Evolutionary conservation across 2,113 vertebrate species (phyloP), one percentile per base, ranked within the genome.

Genomic region (Phasianus colchicus): DNA sequence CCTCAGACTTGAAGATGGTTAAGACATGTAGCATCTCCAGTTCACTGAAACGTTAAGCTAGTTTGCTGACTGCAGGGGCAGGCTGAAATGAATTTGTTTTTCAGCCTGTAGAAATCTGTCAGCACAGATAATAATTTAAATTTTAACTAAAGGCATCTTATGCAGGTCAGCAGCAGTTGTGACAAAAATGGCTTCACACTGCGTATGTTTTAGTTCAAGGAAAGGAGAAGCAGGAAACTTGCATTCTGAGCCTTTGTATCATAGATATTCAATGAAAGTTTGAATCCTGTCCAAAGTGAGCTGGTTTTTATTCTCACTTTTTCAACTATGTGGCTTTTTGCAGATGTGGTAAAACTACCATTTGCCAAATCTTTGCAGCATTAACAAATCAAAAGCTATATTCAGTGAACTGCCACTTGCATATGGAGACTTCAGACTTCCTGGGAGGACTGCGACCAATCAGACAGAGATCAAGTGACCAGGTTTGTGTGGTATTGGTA

Each of bases 341-440:
- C 94, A 99, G 99, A 74, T 99, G 99, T 98, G 99, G 99, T 38
- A 99, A 99, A 97, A 99, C 99, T 11, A 99, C 99, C 3, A 97
- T 99, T 95, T 99, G 99, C 88, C 99, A 99, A 97, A 89, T 99
- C 81, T 99, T 99, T 97, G 98, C 99, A 75, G 98, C 98, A 17
- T 84, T 99, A 84, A 90, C 96, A 30, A 96, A 98, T 83, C 98
- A 98, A 96, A 98, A 98, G 86, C 98, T 99, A 9, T 98, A 98
- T 83, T 98, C 98, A 1, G 98, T 99, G 58, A 99, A 99, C 72
- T 99, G 99, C 95, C 99, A 99, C 90, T 97, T 99, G 75, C 99
- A 99, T 91, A 99, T 99, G 99, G 99, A 99, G 96, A 99, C 99
- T 0, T 99, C 99, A 0, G 99, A 99, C 96, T 99, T 99, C 95